These are phyloP conservation scores for Protobothrops flavoviridis DNA, from an alignment of 2,113 vertebrate genomes.

Conservation along the genomic window DNA sequence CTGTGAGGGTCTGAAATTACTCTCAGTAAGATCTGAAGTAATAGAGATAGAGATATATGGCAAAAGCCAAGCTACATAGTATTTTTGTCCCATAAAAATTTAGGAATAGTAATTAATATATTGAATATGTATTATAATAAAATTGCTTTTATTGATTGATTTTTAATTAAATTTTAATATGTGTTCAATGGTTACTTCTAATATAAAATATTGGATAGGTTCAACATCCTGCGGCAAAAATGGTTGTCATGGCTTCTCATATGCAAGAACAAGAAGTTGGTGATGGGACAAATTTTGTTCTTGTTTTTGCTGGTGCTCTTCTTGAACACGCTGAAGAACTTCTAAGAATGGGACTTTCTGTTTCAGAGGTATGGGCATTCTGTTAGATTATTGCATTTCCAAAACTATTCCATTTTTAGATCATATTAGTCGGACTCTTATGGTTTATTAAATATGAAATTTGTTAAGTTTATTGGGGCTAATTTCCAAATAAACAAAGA, in stretches of 20 bases:
- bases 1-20: background rate
- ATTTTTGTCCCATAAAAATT: background rate
- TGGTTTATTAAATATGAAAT: background rate
- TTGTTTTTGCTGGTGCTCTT: slow-evolving; percentile 94
- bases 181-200: background rate
- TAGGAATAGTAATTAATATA: background rate
- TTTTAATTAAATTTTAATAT: background rate
- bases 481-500: no score
- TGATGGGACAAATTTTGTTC: slow-evolving; percentile 97
- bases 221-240: slow-evolving; percentile 96
- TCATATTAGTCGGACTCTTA: background rate
- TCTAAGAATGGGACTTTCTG: slow-evolving; percentile 91
- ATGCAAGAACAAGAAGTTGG: slow-evolving; percentile 99
- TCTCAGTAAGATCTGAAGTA: background rate
- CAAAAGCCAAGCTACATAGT: background rate
- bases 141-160: background rate
- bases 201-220: slow-evolving; percentile 73
- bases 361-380: slow-evolving; percentile 82
- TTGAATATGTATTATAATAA: no score
- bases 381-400: background rate
- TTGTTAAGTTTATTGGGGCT: no score
- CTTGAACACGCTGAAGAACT: slow-evolving; percentile 93
- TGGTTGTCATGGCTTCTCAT: slow-evolving; percentile 97
- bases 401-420: background rate
- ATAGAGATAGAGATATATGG: background rate